Evolutionary conservation across 2,888 invertebrate genomes (phyloP).

Genomic region (Ephialtes manifestator): DNA sequence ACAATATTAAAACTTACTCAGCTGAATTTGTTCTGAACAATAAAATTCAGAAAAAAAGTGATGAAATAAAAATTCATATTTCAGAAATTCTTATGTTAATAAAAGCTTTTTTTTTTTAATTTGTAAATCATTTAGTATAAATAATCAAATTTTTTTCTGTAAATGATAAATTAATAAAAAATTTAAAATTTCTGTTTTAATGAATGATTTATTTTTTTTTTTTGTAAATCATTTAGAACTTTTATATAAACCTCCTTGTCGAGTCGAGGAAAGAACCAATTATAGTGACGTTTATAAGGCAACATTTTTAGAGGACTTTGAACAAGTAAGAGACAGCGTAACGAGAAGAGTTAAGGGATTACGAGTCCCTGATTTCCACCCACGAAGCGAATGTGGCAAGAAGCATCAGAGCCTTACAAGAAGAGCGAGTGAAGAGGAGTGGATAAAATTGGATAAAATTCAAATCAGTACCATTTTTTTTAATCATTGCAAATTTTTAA

Average conservation of each 20-base stretch:
- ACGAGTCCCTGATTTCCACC: constrained; percentile 27
- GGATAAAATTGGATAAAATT: constrained; percentile 11
- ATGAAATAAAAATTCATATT: no score
- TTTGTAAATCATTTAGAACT: neutral
- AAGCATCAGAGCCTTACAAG: constrained; percentile 8
- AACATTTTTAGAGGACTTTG: neutral
- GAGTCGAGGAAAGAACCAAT: neutral
- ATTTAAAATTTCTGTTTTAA: no score
- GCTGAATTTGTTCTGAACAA: no score
- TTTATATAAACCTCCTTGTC: neutral
- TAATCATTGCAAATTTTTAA: neutral
- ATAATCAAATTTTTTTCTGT: no score
- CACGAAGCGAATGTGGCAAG: constrained; percentile 28
- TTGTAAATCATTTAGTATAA: no score
- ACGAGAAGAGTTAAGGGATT: constrained; percentile 43
- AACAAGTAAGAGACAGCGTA: constrained; percentile 27
- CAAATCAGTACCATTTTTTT: neutral
- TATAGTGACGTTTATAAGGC: neutral
- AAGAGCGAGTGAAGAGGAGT: constrained; percentile 62
- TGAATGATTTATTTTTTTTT: no score
- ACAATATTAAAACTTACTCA: no score
- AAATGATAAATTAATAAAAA: no score
- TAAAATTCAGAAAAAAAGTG: no score
- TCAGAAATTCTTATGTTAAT: no score
- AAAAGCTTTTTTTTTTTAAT: no score